These are phyloP conservation scores for Sitta carolinensis DNA, from an alignment of 2,797 vertebrate genomes.

Conservation along the genomic window DNA sequence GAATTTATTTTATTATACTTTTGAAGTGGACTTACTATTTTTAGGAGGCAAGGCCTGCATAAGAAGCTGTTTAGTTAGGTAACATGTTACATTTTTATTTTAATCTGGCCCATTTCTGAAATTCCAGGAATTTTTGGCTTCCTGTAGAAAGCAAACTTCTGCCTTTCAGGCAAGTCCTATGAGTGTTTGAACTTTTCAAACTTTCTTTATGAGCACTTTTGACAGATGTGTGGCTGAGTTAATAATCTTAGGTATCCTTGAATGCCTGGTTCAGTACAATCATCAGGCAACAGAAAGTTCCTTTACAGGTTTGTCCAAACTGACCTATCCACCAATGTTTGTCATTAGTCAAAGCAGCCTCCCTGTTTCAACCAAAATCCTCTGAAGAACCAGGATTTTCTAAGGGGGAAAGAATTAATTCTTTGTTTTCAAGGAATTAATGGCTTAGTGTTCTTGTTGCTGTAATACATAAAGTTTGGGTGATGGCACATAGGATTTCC, in stretches of 20 bases:
- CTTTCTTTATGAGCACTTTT: not conserved
- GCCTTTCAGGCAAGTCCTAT: not conserved
- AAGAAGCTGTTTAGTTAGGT: not conserved
- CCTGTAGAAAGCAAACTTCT: not conserved
- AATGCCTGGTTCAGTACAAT: not conserved
- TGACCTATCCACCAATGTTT: not conserved
- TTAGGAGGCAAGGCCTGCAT: not conserved
- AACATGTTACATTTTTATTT: not conserved
- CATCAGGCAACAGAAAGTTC: not conserved
- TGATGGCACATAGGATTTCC: not conserved
- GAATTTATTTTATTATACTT: not conserved
- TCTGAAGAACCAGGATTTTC: not conserved
- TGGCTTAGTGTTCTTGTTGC: not conserved
- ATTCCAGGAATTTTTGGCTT: not conserved
- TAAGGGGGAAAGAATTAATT: not conserved
- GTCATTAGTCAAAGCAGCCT: not conserved
- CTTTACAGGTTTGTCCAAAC: not conserved
- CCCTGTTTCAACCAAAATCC: not conserved
- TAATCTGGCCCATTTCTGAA: not conserved
- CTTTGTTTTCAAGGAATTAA: not conserved
- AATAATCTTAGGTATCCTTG: not conserved
- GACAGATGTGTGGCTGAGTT: not conserved
- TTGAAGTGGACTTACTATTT: not conserved
- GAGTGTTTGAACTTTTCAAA: not conserved
- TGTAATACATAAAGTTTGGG: not conserved